Percentiles rank a stretch among this genome's conserved stretches.
These are phyloP conservation scores for Meloidogyne chitwoodi DNA, from an alignment of 1,140 invertebrate genomes.

Conservation along the genomic window DNA sequence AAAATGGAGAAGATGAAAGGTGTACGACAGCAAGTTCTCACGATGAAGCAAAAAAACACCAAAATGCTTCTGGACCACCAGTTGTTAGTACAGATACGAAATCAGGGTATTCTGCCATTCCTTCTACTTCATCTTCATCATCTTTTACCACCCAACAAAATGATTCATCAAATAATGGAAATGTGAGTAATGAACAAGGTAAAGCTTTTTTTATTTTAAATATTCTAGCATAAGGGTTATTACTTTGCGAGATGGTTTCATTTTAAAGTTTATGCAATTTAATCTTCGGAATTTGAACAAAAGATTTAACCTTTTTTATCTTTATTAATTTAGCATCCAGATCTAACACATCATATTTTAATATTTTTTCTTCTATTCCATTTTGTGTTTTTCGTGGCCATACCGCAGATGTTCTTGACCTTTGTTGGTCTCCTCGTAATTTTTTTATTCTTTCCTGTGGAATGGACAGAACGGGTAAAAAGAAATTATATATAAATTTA, in stretches of 20 bases:
- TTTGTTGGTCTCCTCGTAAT: constrained; percentile 90
- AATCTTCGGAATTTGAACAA: too few species aligned
- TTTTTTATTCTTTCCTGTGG: constrained; percentile 94
- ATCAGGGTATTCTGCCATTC: neutral
- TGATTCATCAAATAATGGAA: neutral
- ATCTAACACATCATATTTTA: constrained; percentile 43
- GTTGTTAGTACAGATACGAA: neutral
- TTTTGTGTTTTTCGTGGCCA: constrained; percentile 91
- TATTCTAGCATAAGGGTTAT: too few species aligned
- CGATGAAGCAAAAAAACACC: neutral
- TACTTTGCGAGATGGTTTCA: too few species aligned
- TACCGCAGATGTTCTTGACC: constrained; percentile 88
- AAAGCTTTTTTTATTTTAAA: too few species aligned
- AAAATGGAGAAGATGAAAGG: neutral
- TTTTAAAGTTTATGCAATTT: too few species aligned
- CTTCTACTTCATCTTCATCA: constrained; percentile 3
- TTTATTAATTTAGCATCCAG: neutral
- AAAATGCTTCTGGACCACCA: neutral
- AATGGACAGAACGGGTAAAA: constrained; percentile 71
- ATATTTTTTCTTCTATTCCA: constrained; percentile 70
- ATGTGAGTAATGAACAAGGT: neutral
- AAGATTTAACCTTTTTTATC: neutral
- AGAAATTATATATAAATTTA: neutral
- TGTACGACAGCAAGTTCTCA: neutral
- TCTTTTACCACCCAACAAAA: neutral